Evolutionary conservation across 1,140 invertebrate genomes (phyloP), one percentile per base, ranked within the genome.

Genomic region (Brevipalpus yothersi): DNA sequence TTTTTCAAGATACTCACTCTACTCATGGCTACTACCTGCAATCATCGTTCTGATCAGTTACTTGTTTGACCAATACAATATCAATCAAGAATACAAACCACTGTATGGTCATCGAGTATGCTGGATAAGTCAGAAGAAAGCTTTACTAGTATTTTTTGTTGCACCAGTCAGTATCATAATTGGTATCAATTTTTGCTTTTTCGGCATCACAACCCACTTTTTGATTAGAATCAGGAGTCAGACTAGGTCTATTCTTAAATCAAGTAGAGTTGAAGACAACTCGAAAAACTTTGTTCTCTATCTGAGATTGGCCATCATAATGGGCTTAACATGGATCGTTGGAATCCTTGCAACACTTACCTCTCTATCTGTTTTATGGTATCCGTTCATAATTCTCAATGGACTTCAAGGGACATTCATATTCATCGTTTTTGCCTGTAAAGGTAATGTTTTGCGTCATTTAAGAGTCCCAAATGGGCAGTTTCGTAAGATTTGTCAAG

Each of bases 321-420:
- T 76, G 72, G 75, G 75, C 7, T 55, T 75, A 10, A 72, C 73
- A 0, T 77, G 75, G 75, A 65, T 72, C 13, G 68, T 72, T 23
- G 73, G 71, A 1, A 70, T 75, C 47, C 31, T 75, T 0, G 69
- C 73, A 10, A 64, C 68, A 4, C 59, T 71, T 9, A 31, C 56
- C 2, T 63, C 65, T n/a, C 41, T 62, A 12, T 23, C 53, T 11
- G 53, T 58, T 13, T 56, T 68, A 9, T 69, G 70, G 68, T 72
- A 70, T 60, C 41, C 65, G 0, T 71, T 69, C 58, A 67, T 70
- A 9, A 60, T 74, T 0, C 67, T 75, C 56, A 75, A 73, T 62
- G 68, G 68, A n/a, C 65, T 72, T 15, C 74, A 75, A 64, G 74
- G 74, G 0, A 66, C 70, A n/a, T 74, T 75, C 56, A 72, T 75